phyloP scores from a whole-genome alignment of 2,888 invertebrate genomes.

The Mesorhabditis sp. region DNA sequence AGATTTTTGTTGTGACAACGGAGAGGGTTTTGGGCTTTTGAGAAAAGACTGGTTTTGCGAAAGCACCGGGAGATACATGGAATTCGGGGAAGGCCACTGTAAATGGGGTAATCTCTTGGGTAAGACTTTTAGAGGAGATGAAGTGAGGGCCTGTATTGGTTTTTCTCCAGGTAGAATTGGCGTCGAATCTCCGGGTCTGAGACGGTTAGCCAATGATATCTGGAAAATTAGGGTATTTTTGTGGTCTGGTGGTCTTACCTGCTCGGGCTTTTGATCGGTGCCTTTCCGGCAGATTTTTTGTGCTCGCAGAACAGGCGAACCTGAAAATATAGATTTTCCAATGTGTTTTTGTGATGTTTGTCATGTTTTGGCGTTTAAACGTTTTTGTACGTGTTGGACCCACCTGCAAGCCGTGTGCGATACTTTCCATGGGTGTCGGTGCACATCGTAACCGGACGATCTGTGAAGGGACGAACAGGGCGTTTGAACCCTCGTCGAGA shows the following conservation, averaged over 20 bases:
- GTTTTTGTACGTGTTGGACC: background rate
- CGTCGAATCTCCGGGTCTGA: slow-evolving; percentile 25
- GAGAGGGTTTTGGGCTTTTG: no score
- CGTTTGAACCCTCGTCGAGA: slow-evolving; percentile 51
- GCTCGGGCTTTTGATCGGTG: slow-evolving; percentile 33
- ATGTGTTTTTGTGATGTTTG: background rate
- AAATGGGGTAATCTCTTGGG: background rate
- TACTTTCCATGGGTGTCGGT: slow-evolving; percentile 50
- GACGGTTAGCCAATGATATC: slow-evolving; percentile 54
- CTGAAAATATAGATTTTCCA: slow-evolving; percentile 6
- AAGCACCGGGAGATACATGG: no score
- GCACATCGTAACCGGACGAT: slow-evolving; percentile 40
- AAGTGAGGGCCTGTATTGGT: slow-evolving; percentile 37
- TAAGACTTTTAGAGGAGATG: slow-evolving; percentile 35
- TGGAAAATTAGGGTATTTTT: slow-evolving; percentile 8
- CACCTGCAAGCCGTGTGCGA: slow-evolving; percentile 48
- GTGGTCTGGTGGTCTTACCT: slow-evolving; percentile 18
- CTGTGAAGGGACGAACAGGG: slow-evolving; percentile 46
- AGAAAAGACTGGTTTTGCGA: no score
- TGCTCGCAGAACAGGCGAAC: slow-evolving; percentile 37
- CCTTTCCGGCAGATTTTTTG: slow-evolving; percentile 37
- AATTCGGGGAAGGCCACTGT: no score
- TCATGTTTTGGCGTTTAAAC: background rate
- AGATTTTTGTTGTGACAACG: no score
- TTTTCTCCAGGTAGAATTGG: slow-evolving; percentile 31